Percentiles rank a stretch among this genome's conserved stretches.
phyloP scores from a whole-genome alignment of 2,797 vertebrate species.

The Lacerta viridis region DNA sequence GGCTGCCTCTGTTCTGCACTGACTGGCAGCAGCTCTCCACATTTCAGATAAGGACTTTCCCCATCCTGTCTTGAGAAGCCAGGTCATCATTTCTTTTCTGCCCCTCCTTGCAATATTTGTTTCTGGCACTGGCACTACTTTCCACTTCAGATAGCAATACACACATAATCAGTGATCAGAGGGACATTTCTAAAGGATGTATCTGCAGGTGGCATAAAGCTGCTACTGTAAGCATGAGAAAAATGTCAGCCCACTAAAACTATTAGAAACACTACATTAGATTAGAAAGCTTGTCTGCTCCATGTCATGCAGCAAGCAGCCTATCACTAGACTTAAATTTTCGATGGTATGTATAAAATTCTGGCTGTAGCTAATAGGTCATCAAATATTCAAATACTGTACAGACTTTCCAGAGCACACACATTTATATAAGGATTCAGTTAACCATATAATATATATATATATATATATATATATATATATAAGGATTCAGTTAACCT shows the following conservation, averaged over 20 bases:
- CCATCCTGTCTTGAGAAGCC: no score
- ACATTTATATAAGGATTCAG: neutral
- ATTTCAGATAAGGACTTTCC: no score
- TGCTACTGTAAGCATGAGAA: neutral
- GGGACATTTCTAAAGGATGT: neutral
- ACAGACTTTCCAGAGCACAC: neutral
- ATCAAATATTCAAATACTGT: neutral
- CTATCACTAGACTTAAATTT: neutral
- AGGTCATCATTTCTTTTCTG: no score
- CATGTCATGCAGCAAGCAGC: neutral
- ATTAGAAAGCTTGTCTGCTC: neutral
- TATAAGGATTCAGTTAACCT: no score
- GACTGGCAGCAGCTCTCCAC: no score
- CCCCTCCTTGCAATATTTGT: no score
- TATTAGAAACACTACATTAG: neutral
- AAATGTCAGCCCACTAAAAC: neutral
- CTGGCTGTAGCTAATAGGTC: neutral
- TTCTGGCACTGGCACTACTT: neutral
- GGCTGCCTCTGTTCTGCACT: no score
- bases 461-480: rapidly evolving
- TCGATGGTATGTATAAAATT: neutral
- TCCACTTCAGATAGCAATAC: neutral
- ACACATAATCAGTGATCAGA: neutral
- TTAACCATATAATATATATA: no score
- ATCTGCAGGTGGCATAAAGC: neutral